Conservation (phyloP, 2,113 vertebrate genomes). For the Microtus ochrogaster region DNA sequence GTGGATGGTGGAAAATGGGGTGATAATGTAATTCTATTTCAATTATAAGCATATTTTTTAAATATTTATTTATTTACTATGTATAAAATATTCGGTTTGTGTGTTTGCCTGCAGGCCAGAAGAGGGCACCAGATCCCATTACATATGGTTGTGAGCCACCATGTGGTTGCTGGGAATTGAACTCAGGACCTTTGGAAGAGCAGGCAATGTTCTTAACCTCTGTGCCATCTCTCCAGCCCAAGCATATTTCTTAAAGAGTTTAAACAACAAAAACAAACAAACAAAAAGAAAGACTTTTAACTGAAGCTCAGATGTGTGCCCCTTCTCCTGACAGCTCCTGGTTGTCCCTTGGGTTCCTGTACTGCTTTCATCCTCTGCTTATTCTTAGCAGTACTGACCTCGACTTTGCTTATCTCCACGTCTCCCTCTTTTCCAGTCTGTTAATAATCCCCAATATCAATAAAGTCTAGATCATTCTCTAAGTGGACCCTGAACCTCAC, state of each 20-base stretch:
- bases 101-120: too few relatives aligned
- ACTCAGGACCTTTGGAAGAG: too few relatives aligned
- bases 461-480: neutral
- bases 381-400: neutral
- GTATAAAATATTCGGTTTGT: too few relatives aligned
- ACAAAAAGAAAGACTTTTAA: neutral
- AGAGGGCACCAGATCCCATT: too few relatives aligned
- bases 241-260: too few relatives aligned
- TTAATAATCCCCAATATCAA: neutral
- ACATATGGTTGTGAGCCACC: too few relatives aligned
- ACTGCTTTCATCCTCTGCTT: neutral
- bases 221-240: too few relatives aligned
- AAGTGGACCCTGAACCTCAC: neutral
- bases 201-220: too few relatives aligned
- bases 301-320: neutral
- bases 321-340: neutral
- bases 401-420: accelerated
- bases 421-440: neutral
- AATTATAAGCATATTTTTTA: neutral
- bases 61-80: too few relatives aligned
- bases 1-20: neutral
- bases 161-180: too few relatives aligned
- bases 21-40: neutral
- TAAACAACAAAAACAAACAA: neutral
- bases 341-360: neutral